Conservation (phyloP, 1,140 invertebrate genomes). For the Wiebesia pumilae region DNA sequence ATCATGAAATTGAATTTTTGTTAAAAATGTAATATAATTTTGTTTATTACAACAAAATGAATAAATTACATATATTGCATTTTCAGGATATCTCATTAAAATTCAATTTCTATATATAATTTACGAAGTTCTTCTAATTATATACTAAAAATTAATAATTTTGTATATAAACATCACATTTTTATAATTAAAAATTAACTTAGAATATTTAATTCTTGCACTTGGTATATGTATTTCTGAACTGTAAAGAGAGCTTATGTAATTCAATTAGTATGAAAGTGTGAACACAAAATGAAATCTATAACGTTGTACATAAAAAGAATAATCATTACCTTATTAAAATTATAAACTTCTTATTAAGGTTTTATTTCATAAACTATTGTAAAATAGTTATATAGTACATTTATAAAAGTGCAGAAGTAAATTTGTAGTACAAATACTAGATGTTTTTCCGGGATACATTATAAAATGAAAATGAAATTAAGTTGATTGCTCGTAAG, state of each 20-base stretch:
- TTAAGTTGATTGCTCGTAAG: slow-evolving; percentile 9
- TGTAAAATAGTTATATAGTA: slow-evolving; percentile 36
- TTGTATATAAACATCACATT: background rate
- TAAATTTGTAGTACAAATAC: slow-evolving; percentile 32
- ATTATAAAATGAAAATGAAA: slow-evolving; percentile 28
- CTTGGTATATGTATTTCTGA: background rate
- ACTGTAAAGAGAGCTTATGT: background rate
- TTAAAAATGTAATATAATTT: no score
- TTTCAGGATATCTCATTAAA: no score
- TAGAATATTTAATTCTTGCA: background rate
- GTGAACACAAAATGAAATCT: background rate
- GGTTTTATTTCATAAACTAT: slow-evolving; percentile 23
- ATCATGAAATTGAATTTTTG: no score
- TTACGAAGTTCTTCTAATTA: background rate
- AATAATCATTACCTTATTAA: background rate
- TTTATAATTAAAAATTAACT: background rate
- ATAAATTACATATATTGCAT: no score
- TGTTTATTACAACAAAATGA: no score
- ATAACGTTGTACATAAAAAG: background rate
- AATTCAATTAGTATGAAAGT: background rate
- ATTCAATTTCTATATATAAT: no score
- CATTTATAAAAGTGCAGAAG: slow-evolving; percentile 30
- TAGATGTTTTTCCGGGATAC: background rate
- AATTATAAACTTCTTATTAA: slow-evolving; percentile 41
- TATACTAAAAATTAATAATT: background rate